Conservation (phyloP, 2,888 invertebrate species). For the Pachymerium ferrugineum region DNA sequence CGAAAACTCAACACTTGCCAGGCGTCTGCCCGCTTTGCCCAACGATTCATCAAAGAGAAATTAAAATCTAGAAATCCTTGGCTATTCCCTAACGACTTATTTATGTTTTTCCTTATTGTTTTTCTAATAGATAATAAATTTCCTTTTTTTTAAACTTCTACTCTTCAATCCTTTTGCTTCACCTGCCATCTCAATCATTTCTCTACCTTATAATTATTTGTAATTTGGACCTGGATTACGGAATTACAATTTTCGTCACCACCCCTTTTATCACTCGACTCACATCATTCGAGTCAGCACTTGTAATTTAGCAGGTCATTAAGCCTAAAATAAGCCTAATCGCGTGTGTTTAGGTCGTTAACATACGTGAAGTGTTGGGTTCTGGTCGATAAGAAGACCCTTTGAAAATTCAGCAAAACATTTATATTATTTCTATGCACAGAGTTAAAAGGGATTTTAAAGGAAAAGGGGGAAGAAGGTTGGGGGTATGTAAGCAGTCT, state of each 20-base stretch:
- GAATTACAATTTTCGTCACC: constrained; percentile 24
- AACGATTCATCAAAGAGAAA: constrained; percentile 12
- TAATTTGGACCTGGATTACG: constrained; percentile 11
- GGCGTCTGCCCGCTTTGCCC: constrained; percentile 5
- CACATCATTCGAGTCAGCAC: neutral
- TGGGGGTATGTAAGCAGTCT: constrained; percentile 21
- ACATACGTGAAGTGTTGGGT: constrained; percentile 5
- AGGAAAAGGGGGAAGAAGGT: constrained; percentile 6
- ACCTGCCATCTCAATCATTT: constrained; percentile 20
- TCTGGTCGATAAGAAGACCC: constrained; percentile 10
- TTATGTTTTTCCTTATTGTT: constrained; percentile 7
- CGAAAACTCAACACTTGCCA: constrained; percentile 30
- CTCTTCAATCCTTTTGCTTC: neutral
- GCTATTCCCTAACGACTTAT: neutral
- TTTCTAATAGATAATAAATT: neutral
- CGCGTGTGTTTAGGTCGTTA: constrained; percentile 25
- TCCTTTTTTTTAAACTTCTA: neutral
- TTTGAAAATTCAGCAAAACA: neutral
- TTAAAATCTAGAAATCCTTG: constrained; percentile 8
- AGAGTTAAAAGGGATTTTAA: neutral
- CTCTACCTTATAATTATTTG: constrained; percentile 20
- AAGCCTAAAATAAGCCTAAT: constrained; percentile 27
- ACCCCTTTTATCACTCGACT: constrained; percentile 19
- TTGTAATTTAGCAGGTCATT: constrained; percentile 25
- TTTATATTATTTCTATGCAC: neutral